A percentile compares a stretch with the other conserved stretches of the same genome.
Evolutionary conservation across 2,888 invertebrate species (phyloP).

Genomic region (Dolichopus griseipennis): DNA sequence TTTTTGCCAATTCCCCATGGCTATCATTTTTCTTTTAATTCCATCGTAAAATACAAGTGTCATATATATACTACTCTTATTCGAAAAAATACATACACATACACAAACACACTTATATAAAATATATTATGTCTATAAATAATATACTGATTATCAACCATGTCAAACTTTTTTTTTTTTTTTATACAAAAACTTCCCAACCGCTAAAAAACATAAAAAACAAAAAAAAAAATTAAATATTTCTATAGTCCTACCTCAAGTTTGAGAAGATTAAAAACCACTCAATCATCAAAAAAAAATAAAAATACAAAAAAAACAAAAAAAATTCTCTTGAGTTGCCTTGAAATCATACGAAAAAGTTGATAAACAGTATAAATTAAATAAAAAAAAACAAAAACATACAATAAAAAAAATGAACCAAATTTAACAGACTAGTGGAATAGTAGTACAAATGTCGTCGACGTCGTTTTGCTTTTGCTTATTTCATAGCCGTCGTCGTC

Average conservation of each 20-base stretch:
- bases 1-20: too few relatives aligned
- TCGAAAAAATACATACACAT: too few relatives aligned
- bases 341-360: not conserved
- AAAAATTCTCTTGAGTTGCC: constrained; percentile 5
- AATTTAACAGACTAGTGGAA: constrained; percentile 1
- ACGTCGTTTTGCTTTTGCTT: not conserved
- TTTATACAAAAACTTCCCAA: not conserved
- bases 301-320: too few relatives aligned
- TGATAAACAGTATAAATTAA: too few relatives aligned
- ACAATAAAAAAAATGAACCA: not conserved
- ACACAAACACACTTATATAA: too few relatives aligned
- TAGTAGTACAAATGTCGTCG: not conserved
- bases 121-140: too few relatives aligned
- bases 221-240: not conserved
- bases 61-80: too few relatives aligned
- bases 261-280: constrained; percentile 6
- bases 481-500: not conserved
- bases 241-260: constrained; percentile 3
- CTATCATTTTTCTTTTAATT: too few relatives aligned
- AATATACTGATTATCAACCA: too few relatives aligned
- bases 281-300: not conserved
- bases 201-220: not conserved
- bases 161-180: too few relatives aligned
- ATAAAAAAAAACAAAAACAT: too few relatives aligned
- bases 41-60: too few relatives aligned